Base-by-base conservation (phyloP, 2,888 invertebrate genomes). In the Scaptomyza tumidula region DNA sequence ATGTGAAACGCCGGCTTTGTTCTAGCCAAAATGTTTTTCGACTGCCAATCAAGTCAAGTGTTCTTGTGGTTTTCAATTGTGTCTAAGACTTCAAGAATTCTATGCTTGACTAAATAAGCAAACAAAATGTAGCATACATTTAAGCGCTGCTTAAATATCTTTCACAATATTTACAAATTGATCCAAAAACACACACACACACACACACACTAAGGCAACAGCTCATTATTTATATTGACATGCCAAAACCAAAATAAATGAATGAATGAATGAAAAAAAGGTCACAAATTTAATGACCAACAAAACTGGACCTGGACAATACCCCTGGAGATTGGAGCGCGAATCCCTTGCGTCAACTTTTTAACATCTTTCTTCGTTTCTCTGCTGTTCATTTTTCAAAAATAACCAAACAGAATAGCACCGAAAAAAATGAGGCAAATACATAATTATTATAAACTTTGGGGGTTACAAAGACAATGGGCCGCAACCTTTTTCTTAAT, bases 181-280 rank as follows among this genome's bases (percentile, higher is more conserved):
- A 57, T 31, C n/a, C 29, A 19, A 46, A 29, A 33, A 37, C 27
- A 54, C 49, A 41, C 61, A 43, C 7, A 33, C 39, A 33, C 39
- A 27, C 16, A 39, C 10, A 11, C 13, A 41, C 27, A 54, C 19
- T 35, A 14, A 37, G 29, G 33, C 59, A 49, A 50, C 45, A 59
- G 65, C 87, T 82, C 88, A 83, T 83, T 83, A 87, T 85, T 85
- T 74, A 85, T 74, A 84, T 84, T 52, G 67, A 81, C 73, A 61
- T 69, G 29, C 16, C 13, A 16, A 58, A 57, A 31, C 7, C 29
- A 49, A 49, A 31, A 44, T 16, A 11, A 37, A 46, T 14, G 39
- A 46, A 14, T n/a, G 27, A 13, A 27, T 16, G 10, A 14, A 31
- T 3, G 56, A 13, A 35, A 61, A 60, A 55, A 72, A 62, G 54